Conservation (phyloP, 2,113 vertebrate species). For the Vidua macroura region DNA sequence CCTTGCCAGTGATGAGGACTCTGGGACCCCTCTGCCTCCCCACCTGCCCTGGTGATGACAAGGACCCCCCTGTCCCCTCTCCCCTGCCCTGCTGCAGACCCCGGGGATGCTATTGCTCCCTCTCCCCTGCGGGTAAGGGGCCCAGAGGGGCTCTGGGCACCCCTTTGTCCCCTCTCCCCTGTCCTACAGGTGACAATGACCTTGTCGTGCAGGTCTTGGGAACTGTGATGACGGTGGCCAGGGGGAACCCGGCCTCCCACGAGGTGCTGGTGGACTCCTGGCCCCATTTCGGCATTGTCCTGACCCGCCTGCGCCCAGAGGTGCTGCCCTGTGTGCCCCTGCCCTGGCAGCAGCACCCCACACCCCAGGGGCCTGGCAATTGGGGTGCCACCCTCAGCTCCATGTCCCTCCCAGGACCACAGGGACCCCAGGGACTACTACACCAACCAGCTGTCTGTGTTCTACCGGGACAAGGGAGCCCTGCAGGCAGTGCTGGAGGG, state of each 20-base stretch:
- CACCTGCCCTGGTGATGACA: neutral
- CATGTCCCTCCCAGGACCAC: neutral
- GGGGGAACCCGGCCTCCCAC: neutral
- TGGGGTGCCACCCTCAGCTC: neutral
- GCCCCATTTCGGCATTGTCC: neutral
- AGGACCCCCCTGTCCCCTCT: neutral
- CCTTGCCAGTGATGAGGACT: neutral
- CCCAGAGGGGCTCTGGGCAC: no score
- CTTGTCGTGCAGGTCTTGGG: constrained; percentile 3
- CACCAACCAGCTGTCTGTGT: neutral
- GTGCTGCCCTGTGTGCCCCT: neutral
- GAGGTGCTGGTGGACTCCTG: constrained; percentile 42
- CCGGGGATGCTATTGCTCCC: accelerated
- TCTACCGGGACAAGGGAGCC: neutral
- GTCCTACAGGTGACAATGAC: accelerated
- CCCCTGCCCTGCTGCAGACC: neutral
- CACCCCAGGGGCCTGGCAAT: accelerated
- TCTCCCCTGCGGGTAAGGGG: neutral
- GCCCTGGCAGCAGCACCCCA: neutral
- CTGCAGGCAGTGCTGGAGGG: neutral
- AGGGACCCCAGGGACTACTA: neutral
- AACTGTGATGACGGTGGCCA: neutral
- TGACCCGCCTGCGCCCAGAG: constrained; percentile 33
- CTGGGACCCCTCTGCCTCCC: neutral
- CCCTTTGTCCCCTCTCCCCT: neutral